These are phyloP conservation scores for Orchestes rusci DNA, from an alignment of 2,888 invertebrate genomes.

Conservation along the genomic window DNA sequence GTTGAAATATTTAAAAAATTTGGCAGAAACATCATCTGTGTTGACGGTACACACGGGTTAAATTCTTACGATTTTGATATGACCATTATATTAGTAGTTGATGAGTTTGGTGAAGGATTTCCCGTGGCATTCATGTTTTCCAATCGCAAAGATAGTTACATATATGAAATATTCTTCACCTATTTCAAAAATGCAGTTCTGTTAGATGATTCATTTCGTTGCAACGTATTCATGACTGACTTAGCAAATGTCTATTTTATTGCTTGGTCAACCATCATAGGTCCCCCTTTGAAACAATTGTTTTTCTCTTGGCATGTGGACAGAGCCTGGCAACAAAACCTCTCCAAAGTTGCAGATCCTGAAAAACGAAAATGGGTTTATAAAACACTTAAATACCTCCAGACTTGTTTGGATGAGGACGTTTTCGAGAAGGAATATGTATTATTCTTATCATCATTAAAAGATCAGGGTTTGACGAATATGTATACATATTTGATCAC, in stretches of 20 bases:
- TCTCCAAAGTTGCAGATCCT: not conserved
- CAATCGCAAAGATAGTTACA: conserved; percentile 8
- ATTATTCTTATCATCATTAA: not conserved
- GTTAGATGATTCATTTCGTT: not conserved
- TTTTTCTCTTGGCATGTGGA: conserved; percentile 7
- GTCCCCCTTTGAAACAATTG: not conserved
- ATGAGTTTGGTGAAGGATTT: conserved; percentile 9
- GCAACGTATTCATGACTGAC: conserved; percentile 4
- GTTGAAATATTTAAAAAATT: conserved; percentile 1
- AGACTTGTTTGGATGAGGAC: not conserved
- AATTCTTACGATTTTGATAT: conserved; percentile 15
- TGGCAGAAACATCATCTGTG: not conserved
- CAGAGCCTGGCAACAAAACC: conserved; percentile 1
- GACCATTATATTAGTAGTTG: conserved; percentile 9
- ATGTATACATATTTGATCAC: not conserved
- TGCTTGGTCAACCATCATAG: conserved; percentile 8
- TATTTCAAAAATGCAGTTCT: not conserved
- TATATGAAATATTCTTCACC: conserved; percentile 5
- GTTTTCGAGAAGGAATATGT: not conserved
- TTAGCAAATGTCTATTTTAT: conserved; percentile 4
- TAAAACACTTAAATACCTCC: conserved; percentile 2
- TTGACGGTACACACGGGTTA: conserved; percentile 15
- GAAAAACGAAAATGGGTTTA: conserved; percentile 1
- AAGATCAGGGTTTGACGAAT: not conserved
- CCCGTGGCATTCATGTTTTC: conserved; percentile 5